Evolutionary conservation across 2,888 invertebrate genomes (phyloP), one percentile per base, ranked within the genome.

Genomic region (Priocnemis perturbator): DNA sequence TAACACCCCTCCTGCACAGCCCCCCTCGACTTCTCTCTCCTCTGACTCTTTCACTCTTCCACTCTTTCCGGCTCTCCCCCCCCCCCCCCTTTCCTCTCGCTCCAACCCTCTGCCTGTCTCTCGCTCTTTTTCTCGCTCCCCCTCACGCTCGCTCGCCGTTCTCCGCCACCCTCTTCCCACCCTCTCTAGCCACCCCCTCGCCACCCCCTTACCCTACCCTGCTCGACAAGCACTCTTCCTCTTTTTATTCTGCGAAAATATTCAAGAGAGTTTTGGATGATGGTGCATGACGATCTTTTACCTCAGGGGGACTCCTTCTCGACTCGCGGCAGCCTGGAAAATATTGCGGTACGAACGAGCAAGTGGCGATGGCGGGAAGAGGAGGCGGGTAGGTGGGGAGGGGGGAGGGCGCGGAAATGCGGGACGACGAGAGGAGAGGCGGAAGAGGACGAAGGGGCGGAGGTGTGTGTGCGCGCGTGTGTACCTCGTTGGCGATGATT

Each of bases 241-340:
- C 64, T 77, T 77, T 78, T 78, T 73, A 72, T 73, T 73, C 77
- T 60, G 71, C 79, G 79, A 80, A 80, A 80, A 80, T 80, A 80
- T 80, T 80, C 81, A 75, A 75, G 78, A 80, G 81, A 78, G 71
- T 81, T 77, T 75, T 71, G 77, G 69, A 80, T 73, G 81, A 80
- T 76, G 79, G 78, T 76, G 80, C 80, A 78, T 71, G 78, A 78
- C 76, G 76, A 78, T 78, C 80, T 71, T 73, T 78, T 64, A 69
- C 64, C 69, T 19, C 50, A 19, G 19, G 19, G 17, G 50, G 50
- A 50, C 19, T 50, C 19, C 19, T 50, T 50, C 19, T 50, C 50
- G 50, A 50, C 37, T 37, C 37, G 37, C 37, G 37, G 37, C 37
- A 37, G 37, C 37, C 37, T 37, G 37, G 37, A 37, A 37, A 37